Base-by-base conservation (phyloP, 1,140 invertebrate species). In the Drosophila kepulauana region DNA sequence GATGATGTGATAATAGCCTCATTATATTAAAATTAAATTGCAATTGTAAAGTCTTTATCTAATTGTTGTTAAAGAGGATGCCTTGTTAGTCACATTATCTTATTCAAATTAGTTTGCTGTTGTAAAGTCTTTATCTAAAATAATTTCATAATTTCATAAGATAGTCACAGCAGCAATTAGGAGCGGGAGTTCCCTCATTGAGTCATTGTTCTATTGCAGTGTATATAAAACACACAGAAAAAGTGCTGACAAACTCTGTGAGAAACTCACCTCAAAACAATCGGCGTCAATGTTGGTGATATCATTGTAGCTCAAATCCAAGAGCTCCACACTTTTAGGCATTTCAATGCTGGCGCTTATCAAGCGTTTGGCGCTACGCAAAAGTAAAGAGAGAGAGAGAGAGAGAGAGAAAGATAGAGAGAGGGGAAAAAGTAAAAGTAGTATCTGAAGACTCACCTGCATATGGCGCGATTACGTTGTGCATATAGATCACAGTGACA, bases 261-360 rank as follows among this genome's bases (percentile, higher is more conserved):
- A 20, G 16, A 49, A 46, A 74, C 75, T 80, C 71, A 91, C 91
- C 80, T 89, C 69, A 30, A 92, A 92, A 57, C 75, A 81, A 49
- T 82, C 75, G 66, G 77, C 84, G 7, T 92, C 91, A 52, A 92
- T 77, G 38, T 38, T 79, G 56, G 91, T 92, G 73, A 92, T 91
- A 73, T 92, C 91, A 82, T 92, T 92, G 64, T 91, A 79, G 63
- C 81, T 91, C 46, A 92, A 78, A 66, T 92, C 87, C 38, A 92
- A 76, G 1, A 92, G 68, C 68, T 92, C 78, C n/a, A 92, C 92
- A 2, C 72, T 75, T 48, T 79, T 75, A 1, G 92, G 77, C 56
- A 92, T 75, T 46, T 87, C 89, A 48, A 91, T 79, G 76, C 82
- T 84, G 49, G 91, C 70, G 70, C 81, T 91, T 73, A 92, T 91